phyloP scores from a whole-genome alignment of 2,113 vertebrate species.

The Pycnonotus jocosus region DNA sequence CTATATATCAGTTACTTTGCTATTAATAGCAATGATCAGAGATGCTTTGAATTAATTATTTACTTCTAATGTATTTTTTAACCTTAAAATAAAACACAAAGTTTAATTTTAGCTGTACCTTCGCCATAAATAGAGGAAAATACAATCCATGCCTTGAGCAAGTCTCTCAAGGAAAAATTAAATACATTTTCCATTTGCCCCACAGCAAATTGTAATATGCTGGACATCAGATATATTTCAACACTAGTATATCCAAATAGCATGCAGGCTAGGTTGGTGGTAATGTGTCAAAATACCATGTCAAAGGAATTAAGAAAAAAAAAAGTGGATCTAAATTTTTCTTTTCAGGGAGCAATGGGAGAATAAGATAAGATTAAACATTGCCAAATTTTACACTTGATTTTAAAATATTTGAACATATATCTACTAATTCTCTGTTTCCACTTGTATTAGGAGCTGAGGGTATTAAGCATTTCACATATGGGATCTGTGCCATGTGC shows the following conservation, averaged over 20 bases:
- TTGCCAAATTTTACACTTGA: background rate
- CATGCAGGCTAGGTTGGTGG: background rate
- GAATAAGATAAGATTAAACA: background rate
- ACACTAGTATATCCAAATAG: background rate
- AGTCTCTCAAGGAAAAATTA: background rate
- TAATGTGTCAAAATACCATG: background rate
- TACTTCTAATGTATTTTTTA: conserved; percentile 35
- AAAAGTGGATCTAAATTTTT: background rate
- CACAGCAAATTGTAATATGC: background rate
- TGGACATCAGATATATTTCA: background rate
- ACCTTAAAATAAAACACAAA: conserved; percentile 30
- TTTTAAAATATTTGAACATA: background rate
- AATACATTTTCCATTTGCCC: background rate
- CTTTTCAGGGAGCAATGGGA: background rate
- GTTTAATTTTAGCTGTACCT: conserved; percentile 3
- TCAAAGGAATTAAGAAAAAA: background rate
- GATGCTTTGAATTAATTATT: conserved; percentile 25
- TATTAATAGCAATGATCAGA: conserved; percentile 42
- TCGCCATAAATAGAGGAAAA: background rate
- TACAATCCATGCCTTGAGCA: conserved; percentile 9
- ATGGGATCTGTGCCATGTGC: background rate
- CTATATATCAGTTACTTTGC: conserved; percentile 1
- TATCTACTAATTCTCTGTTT: background rate
- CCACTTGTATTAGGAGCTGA: background rate
- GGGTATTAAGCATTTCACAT: background rate